Evolutionary conservation across 2,888 invertebrate genomes (phyloP).

Genomic region (Eupithecia tripunctaria): DNA sequence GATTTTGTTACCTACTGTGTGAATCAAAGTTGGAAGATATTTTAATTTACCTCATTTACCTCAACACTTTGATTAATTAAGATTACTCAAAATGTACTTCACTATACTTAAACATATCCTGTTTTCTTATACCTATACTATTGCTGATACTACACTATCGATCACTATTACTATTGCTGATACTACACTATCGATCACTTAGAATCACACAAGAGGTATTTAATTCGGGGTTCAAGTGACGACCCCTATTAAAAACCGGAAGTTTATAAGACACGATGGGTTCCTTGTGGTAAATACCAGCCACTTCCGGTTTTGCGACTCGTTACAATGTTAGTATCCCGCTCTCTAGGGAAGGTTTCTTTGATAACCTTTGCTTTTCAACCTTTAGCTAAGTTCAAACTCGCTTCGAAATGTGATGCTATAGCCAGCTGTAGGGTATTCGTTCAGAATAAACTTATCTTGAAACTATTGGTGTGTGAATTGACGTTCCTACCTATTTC

Average conservation of each 20-base stretch:
- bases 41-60: no score
- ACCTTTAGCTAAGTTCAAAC: background rate
- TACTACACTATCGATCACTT: background rate
- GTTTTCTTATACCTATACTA: background rate
- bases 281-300: background rate
- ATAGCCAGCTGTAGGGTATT: no score
- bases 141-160: background rate
- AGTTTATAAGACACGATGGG: background rate
- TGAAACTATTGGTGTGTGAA: constrained; percentile 1
- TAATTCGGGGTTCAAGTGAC: background rate
- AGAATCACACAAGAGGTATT: background rate
- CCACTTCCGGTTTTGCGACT: background rate
- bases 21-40: no score
- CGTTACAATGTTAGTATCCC: no score
- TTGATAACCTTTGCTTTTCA: background rate
- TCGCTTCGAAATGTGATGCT: no score
- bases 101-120: no score
- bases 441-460: background rate
- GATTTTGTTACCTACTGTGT: no score
- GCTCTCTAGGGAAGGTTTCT: background rate
- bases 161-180: background rate
- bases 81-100: no score
- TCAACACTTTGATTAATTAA: no score
- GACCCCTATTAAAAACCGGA: background rate
- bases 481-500: background rate